These are phyloP conservation scores for Drosophila repleta DNA, from an alignment of 1,140 invertebrate genomes.

Conservation along the genomic window DNA sequence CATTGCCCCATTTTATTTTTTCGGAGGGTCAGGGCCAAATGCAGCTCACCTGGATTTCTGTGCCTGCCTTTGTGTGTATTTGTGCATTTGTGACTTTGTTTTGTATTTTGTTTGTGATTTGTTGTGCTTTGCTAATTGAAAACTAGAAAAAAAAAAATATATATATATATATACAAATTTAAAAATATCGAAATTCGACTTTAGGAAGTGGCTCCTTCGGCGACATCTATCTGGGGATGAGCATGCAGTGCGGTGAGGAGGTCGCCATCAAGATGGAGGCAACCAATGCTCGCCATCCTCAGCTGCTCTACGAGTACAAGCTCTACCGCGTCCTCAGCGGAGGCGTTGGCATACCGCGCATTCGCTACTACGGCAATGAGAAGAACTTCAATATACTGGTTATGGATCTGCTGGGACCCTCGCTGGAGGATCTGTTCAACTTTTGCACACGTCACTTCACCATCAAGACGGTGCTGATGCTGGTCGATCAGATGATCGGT, in stretches of 20 bases:
- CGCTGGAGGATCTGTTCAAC: conserved; percentile 98
- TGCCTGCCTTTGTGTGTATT: too few species aligned
- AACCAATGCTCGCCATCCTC: conserved; percentile 95
- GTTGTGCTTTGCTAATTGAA: too few species aligned
- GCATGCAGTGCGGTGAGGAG: conserved; percentile 98
- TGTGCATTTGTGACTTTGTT: not conserved
- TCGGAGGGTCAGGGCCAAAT: conserved; percentile 71
- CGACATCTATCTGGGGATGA: conserved; percentile 99
- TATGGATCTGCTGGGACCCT: conserved; percentile 98
- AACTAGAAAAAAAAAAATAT: too few species aligned
- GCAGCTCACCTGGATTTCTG: not conserved
- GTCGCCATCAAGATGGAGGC: conserved; percentile 98
- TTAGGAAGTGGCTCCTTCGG: conserved; percentile 96
- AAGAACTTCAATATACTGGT: conserved; percentile 97
- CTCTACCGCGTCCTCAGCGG: conserved; percentile 96
- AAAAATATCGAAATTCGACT: not conserved
- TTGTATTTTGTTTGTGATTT: not conserved
- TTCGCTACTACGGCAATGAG: conserved; percentile 96
- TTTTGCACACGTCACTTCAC: conserved; percentile 98
- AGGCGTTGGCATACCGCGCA: conserved; percentile 97
- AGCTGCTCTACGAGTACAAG: conserved; percentile 97
- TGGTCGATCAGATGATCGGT: conserved; percentile 97
- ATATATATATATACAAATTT: too few species aligned
- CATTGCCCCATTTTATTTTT: not conserved
- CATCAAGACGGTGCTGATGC: conserved; percentile 98